Evolutionary conservation across 2,888 invertebrate genomes (phyloP), one percentile per base, ranked within the genome.

Genomic region (Esperia sulphurella): DNA sequence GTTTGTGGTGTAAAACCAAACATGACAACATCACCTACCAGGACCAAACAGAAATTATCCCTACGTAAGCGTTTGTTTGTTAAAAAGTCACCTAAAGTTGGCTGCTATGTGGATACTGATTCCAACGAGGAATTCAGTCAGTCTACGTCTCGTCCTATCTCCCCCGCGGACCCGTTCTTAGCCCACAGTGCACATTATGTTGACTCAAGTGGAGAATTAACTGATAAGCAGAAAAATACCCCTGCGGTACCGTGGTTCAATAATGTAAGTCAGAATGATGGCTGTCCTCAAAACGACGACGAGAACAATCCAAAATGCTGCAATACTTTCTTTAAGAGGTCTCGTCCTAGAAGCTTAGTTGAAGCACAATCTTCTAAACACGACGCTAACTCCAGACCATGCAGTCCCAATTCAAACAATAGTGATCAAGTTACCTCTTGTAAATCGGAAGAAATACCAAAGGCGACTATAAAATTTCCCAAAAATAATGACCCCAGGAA

Each of bases 41-140:
- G 82, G 71, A 59, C 79, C 59, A 89, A 90, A 68, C 89, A 90
- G 62, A 90, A 90, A 63, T 70, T 90, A 53, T 90, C 90, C 52
- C 68, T 90, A 59, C 81, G 90, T 35, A 90, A 90, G 65, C 79
- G 90, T 43, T 60, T 90, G 51, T 86, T 90, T 59, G 90, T 89
- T 47, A 90, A 89, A 65, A 90, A 90, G 62, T 90, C 90, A 5
- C 89, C 90, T 33, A 89, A 87, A 83, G 90, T 90, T 61, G 90
- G 90, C 51, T 90, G 90, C 71, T 83, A 82, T 75, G 82, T 88
- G 52, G 89, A 90, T 66, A 79, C 85, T 46, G 89, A 88, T 69
- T 89, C 87, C 31, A 83, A 83, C 57, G 87, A 87, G 57, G 89
- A 88, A 74, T 81, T 79, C 50, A 68, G 64, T 51, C 85, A 83